Evolutionary conservation across 2,888 invertebrate genomes (phyloP), one percentile per base, ranked within the genome.

Genomic region (Mactromeris polynyma): DNA sequence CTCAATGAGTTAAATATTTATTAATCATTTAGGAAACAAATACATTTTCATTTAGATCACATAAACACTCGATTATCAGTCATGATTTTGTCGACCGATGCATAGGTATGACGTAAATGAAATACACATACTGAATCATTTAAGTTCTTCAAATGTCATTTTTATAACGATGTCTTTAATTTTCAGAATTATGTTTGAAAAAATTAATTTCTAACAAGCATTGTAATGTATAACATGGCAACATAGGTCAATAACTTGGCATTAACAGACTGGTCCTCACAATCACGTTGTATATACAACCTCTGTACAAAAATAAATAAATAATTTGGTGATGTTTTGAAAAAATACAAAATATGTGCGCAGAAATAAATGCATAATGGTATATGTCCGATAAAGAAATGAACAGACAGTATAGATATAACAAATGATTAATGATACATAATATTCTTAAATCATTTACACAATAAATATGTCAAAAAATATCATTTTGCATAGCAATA

Each of bases 331-430:
- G 73, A 73, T 73, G 33, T 26, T 36, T 11, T 73, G 26, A 14
- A 36, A 64, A 73, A 6, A 33, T 73, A 73, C 14, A 21, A 73
- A 73, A 17, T 19, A 73, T 33, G 31, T 33, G 14, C 17, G 36
- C 31, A 73, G 6, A 73, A 73, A 73, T 73, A 73, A 73, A 73
- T 73, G 73, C 73, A 73, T 36, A 14, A 17, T 73, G 73, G 73
- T 36, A 73, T 17, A 36, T 36, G 0, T 33, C 7, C 0, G 19
- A 73, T 33, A 73, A 33, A 64, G 58, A 26, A 19, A 0, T 64
- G 26, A 64, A 26, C 26, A 64, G 54, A 40, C 11, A 46, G 46
- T 46, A 46, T 46, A 26, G 26, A 26, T 64, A 26, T 2, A 64
- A 26, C 26, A 64, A 26, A 64, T 64, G n/a, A 26, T 64, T 2